phyloP scores from a whole-genome alignment of 1,140 invertebrate genomes.

The Zaprionus africanus region DNA sequence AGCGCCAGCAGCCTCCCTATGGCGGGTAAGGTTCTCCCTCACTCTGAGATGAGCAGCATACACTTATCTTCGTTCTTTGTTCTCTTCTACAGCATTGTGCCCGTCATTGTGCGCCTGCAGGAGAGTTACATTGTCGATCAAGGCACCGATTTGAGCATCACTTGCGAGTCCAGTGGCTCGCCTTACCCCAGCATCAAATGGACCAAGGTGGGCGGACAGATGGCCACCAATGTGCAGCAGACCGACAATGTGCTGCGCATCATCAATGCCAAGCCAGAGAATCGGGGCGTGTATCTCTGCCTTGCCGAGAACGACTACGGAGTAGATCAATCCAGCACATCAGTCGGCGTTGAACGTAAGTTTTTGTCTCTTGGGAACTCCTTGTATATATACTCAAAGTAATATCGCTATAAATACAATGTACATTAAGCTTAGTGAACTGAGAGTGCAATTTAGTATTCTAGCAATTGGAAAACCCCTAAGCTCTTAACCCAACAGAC shows the following conservation, averaged over 20 bases:
- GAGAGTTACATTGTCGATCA: conserved; percentile 90
- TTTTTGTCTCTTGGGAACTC: neutral
- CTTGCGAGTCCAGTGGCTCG: conserved; percentile 89
- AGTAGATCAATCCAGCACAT: conserved; percentile 88
- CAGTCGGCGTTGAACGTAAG: conserved; percentile 95
- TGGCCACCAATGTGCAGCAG: conserved; percentile 88
- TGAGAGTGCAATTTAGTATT: neutral
- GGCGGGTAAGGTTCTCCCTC: conserved; percentile 41
- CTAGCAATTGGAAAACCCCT: neutral
- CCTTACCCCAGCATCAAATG: conserved; percentile 91
- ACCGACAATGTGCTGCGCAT: conserved; percentile 90
- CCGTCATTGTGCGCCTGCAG: conserved; percentile 87
- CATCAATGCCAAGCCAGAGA: conserved; percentile 88
- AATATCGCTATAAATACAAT: too few relatives aligned
- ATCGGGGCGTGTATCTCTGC: conserved; percentile 93
- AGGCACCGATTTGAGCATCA: conserved; percentile 90
- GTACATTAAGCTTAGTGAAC: too few relatives aligned
- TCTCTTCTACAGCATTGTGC: conserved; percentile 69
- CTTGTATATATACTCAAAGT: too few relatives aligned
- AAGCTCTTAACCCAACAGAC: neutral
- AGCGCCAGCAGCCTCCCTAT: conserved; percentile 31
- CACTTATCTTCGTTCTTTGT: neutral
- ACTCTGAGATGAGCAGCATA: neutral
- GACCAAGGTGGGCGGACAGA: conserved; percentile 89
- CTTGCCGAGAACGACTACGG: conserved; percentile 86